Conservation (phyloP, 2,888 invertebrate genomes). For the Acanthoscelides obtectus region DNA sequence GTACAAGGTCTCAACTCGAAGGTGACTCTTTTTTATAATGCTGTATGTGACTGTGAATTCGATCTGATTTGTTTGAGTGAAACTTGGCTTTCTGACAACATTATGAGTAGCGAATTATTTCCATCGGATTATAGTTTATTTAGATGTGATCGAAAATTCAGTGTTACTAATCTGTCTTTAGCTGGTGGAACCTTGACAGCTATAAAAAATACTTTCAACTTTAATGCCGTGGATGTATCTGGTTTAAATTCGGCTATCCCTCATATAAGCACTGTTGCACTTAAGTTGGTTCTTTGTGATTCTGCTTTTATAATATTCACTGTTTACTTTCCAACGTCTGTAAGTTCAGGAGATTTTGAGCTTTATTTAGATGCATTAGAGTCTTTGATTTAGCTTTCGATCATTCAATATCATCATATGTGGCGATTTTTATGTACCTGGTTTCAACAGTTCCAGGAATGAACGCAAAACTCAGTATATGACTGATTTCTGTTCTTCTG, state of each 20-base stretch:
- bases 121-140: background rate
- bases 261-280: background rate
- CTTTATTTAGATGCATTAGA: no score
- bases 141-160: background rate
- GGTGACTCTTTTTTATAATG: background rate
- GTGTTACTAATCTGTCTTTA: background rate
- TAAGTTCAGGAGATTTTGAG: no score
- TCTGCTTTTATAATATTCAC: background rate
- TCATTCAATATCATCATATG: no score
- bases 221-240: background rate
- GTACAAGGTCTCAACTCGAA: slow-evolving; percentile 4
- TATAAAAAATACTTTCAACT: background rate
- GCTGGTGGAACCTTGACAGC: background rate
- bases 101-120: background rate
- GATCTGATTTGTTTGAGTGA: background rate
- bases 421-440: no score
- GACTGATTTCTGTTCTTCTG: no score
- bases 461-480: no score
- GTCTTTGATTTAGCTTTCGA: no score
- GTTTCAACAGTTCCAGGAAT: no score
- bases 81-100: background rate
- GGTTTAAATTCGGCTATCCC: background rate
- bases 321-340: background rate
- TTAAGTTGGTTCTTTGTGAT: background rate
- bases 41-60: background rate